phyloP scores from a whole-genome alignment of 2,888 invertebrate species.

The Eurois occulta region DNA sequence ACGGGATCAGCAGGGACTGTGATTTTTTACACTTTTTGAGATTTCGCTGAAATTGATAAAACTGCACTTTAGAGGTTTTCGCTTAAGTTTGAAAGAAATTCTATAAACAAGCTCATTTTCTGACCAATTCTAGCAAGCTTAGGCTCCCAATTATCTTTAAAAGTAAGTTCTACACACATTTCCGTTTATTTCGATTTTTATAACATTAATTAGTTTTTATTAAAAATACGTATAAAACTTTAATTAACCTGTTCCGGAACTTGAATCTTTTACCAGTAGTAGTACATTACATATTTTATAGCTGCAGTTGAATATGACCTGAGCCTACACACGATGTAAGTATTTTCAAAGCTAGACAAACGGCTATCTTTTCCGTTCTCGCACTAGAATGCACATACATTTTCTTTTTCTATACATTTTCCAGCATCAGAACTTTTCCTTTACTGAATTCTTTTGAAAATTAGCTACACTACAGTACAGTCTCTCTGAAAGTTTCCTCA shows the following conservation, averaged over 20 bases:
- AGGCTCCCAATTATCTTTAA: neutral
- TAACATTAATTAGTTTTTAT: conserved; percentile 59
- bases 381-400: neutral
- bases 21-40: neutral
- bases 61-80: neutral
- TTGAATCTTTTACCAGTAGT: conserved; percentile 80
- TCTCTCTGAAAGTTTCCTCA: neutral
- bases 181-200: conserved; percentile 69
- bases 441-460: neutral
- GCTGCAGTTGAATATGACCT: too few species aligned
- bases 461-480: too few species aligned
- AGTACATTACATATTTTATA: too few species aligned
- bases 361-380: neutral
- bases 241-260: conserved; percentile 76
- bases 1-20: neutral
- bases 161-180: neutral
- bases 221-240: conserved; percentile 61
- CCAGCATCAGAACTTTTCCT: neutral
- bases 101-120: neutral
- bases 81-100: neutral
- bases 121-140: neutral
- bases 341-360: neutral
- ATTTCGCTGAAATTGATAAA: neutral
- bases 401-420: neutral
- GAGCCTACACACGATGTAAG: neutral